phyloP scores from a whole-genome alignment of 2,888 invertebrate genomes.

The Pseudanteris insignis region DNA sequence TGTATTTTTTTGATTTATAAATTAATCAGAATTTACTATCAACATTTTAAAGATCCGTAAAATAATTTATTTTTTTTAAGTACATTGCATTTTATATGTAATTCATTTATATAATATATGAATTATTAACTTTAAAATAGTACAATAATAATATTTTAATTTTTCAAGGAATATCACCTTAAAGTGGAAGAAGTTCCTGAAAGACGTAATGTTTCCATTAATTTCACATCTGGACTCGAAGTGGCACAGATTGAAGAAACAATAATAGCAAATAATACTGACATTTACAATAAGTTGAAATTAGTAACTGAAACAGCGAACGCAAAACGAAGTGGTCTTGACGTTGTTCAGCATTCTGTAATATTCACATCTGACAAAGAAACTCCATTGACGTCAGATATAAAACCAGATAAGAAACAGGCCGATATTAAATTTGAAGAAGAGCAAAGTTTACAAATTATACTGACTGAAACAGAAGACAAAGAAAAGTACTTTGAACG shows the following conservation, averaged over 20 bases:
- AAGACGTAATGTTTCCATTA: slow-evolving; percentile 47
- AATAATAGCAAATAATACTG: slow-evolving; percentile 52
- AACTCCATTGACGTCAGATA: slow-evolving; percentile 63
- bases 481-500: slow-evolving; percentile 56
- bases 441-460: slow-evolving; percentile 72
- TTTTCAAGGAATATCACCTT: slow-evolving; percentile 51
- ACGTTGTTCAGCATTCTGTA: slow-evolving; percentile 67
- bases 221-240: slow-evolving; percentile 56
- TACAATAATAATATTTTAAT: no score
- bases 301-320: slow-evolving; percentile 54
- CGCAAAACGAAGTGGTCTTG: slow-evolving; percentile 64
- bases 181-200: slow-evolving; percentile 49
- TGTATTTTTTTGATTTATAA: no score
- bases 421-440: slow-evolving; percentile 69
- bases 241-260: slow-evolving; percentile 60
- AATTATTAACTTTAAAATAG: no score
- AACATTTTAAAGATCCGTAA: no score
- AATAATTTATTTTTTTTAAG: no score
- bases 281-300: slow-evolving; percentile 61
- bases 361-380: slow-evolving; percentile 69
- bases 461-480: slow-evolving; percentile 64
- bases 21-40: no score
- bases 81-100: no score
- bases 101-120: no score
- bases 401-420: slow-evolving; percentile 69